Conservation (phyloP, 2,888 invertebrate species). For the Sturmia bella region DNA sequence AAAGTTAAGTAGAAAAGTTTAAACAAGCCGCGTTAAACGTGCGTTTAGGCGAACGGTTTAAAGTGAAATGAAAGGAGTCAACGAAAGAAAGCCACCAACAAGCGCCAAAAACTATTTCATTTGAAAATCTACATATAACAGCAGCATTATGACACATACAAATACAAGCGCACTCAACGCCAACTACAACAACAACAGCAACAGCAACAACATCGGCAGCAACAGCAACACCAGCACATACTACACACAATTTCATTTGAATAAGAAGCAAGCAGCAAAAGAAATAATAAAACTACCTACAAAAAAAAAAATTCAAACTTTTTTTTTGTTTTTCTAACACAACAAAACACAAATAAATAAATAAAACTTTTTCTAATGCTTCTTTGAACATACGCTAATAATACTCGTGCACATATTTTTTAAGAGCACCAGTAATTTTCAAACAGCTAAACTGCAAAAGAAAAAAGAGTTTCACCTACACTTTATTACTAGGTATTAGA, state of each 20-base stretch:
- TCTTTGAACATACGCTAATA: constrained; percentile 28
- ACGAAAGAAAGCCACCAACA: constrained; percentile 81
- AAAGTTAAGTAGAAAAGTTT: constrained; percentile 46
- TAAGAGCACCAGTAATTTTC: constrained; percentile 33
- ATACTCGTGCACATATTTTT: constrained; percentile 31
- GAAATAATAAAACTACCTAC: constrained; percentile 58
- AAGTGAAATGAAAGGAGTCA: constrained; percentile 82
- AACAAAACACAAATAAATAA: not conserved
- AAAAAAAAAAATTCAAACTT: constrained; percentile 43
- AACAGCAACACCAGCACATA: constrained; percentile 21
- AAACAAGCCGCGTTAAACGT: constrained; percentile 81
- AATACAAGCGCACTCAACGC: constrained; percentile 16
- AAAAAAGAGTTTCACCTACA: constrained; percentile 58
- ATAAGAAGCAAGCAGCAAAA: constrained; percentile 34
- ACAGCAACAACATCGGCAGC: constrained; percentile 20
- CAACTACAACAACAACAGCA: constrained; percentile 24
- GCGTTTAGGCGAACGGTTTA: constrained; percentile 82
- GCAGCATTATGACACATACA: constrained; percentile 48
- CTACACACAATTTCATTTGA: constrained; percentile 22
- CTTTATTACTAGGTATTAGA: constrained; percentile 7
- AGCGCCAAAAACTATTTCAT: constrained; percentile 71
- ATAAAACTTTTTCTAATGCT: constrained; percentile 47
- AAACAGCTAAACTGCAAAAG: constrained; percentile 24
- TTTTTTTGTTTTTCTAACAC: constrained; percentile 26
- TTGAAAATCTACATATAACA: constrained; percentile 54